These are phyloP conservation scores for Rhingia campestris DNA, from an alignment of 2,888 invertebrate genomes.

Conservation along the genomic window DNA sequence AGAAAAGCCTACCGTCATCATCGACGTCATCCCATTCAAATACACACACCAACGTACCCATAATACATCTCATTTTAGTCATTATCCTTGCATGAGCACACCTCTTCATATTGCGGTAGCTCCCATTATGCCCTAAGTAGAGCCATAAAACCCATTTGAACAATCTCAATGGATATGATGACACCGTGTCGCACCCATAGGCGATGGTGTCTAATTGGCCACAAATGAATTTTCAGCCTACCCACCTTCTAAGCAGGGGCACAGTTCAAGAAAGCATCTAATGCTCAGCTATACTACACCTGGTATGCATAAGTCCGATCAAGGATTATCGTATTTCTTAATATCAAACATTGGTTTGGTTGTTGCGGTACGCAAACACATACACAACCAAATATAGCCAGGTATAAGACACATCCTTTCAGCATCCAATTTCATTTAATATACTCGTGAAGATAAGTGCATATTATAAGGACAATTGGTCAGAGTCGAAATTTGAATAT, in stretches of 20 bases:
- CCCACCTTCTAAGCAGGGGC: background rate
- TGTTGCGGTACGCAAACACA: background rate
- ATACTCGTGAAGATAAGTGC: constrained; percentile 62
- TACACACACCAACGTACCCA: background rate
- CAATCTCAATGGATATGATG: constrained; percentile 39
- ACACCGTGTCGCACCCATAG: constrained; percentile 47
- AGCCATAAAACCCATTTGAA: constrained; percentile 24
- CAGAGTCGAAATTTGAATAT: constrained; percentile 58
- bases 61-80: constrained; percentile 26
- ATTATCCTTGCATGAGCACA: constrained; percentile 23
- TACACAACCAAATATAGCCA: background rate
- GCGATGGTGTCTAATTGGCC: constrained; percentile 57
- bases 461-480: constrained; percentile 67
- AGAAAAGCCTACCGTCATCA: constrained; percentile 2
- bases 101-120: background rate
- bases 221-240: constrained; percentile 53
- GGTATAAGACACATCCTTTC: constrained; percentile 24
- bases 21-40: constrained; percentile 13
- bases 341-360: constrained; percentile 7
- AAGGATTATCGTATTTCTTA: constrained; percentile 34
- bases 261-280: background rate
- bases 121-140: background rate
- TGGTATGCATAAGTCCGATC: background rate
- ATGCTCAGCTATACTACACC: background rate
- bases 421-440: constrained; percentile 55